Percentiles rank a stretch among this genome's conserved stretches.
phyloP scores from a whole-genome alignment of 2,797 vertebrate genomes.

The Cephalopachus bancanus region DNA sequence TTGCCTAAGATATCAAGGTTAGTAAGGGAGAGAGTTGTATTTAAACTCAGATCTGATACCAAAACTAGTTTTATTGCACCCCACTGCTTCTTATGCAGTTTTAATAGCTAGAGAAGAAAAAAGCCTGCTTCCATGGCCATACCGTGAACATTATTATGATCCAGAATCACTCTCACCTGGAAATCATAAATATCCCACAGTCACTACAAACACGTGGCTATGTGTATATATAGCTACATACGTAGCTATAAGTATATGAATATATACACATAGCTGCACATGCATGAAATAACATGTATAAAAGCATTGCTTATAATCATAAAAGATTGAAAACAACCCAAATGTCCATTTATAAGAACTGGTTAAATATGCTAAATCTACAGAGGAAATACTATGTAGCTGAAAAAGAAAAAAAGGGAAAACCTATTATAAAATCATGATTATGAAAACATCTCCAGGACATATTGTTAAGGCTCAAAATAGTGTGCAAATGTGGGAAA shows the following conservation, averaged over 20 bases:
- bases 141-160: neutral
- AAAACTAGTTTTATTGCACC: neutral
- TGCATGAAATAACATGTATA: neutral
- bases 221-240: neutral
- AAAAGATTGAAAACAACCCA: slow-evolving; percentile 8
- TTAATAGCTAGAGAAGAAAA: neutral
- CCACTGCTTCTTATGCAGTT: neutral
- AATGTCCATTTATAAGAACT: slow-evolving; percentile 49
- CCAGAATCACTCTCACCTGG: slow-evolving; percentile 17
- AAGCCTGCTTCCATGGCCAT: neutral
- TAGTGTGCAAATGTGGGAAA: slow-evolving; percentile 33
- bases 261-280: neutral
- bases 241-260: no score
- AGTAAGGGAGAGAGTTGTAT: neutral
- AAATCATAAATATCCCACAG: slow-evolving; percentile 37
- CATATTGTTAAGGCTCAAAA: slow-evolving; percentile 31
- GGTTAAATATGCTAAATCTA: slow-evolving; percentile 41
- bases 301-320: neutral
- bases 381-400: slow-evolving; percentile 12
- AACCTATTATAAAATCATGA: slow-evolving; percentile 56
- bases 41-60: slow-evolving; percentile 17
- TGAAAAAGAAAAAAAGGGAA: slow-evolving; percentile 52
- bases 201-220: slow-evolving; percentile 12
- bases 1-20: neutral
- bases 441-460: slow-evolving; percentile 36